These are phyloP conservation scores for Sphenodon punctatus DNA, from an alignment of 2,797 vertebrate species.

Conservation along the genomic window DNA sequence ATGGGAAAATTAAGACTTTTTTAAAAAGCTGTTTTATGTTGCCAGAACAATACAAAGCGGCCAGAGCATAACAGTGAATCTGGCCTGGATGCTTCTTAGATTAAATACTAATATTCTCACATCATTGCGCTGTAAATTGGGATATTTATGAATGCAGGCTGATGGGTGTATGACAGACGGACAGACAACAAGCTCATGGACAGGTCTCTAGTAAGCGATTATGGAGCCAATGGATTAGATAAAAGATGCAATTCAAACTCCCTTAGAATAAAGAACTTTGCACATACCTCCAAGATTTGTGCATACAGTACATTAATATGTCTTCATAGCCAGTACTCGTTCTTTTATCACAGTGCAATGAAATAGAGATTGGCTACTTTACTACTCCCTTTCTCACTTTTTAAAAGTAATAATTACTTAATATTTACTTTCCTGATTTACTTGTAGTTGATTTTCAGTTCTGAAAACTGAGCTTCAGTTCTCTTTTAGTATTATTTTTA, in stretches of 20 bases:
- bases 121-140: neutral
- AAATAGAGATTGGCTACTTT: conserved; percentile 5
- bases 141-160: neutral
- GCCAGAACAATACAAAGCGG: conserved; percentile 46
- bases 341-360: conserved; percentile 11
- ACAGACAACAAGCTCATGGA: neutral
- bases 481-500: neutral
- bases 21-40: conserved; percentile 15
- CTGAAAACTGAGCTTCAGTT: neutral
- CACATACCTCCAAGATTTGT: conserved; percentile 23
- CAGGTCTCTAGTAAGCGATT: neutral
- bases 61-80: neutral
- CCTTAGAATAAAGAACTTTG: conserved; percentile 1
- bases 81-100: conserved; percentile 9
- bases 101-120: conserved; percentile 10
- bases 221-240: neutral
- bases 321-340: neutral
- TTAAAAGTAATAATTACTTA: neutral
- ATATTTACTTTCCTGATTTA: neutral
- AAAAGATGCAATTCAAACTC: conserved; percentile 26
- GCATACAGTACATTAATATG: neutral
- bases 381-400: neutral
- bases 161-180: conserved; percentile 27
- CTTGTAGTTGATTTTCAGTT: neutral
- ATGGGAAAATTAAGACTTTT: neutral